Conservation (phyloP, 2,797 vertebrate species). For the Clarias laeviceps region DNA sequence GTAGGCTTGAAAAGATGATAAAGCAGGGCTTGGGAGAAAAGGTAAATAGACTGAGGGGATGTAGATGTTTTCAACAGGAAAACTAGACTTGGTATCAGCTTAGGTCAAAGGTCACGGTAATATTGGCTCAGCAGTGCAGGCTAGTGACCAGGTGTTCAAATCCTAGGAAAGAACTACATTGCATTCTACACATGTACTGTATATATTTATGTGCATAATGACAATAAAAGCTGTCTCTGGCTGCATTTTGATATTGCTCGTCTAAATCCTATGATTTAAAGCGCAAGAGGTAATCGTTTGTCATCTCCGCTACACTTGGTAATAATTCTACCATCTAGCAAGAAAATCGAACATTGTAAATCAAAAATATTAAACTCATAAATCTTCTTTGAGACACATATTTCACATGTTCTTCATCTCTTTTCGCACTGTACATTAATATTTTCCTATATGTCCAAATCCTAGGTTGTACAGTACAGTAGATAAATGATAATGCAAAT, state of each 20-base stretch:
- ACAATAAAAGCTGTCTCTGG: not conserved
- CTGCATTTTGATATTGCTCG: not conserved
- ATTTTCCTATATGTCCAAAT: not conserved
- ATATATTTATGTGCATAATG: not conserved
- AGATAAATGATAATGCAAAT: not conserved
- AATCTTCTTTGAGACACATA: not conserved
- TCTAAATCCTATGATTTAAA: conserved; percentile 19
- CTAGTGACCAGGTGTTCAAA: not conserved
- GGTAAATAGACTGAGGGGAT: not conserved
- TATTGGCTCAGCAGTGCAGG: not conserved
- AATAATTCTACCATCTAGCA: not conserved
- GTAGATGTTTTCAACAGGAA: not conserved
- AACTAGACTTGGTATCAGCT: not conserved
- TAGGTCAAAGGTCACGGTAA: not conserved
- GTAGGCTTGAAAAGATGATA: not conserved
- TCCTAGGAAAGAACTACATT: not conserved
- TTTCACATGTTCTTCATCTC: not conserved
- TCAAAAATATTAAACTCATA: not conserved
- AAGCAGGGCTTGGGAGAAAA: not conserved
- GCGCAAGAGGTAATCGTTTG: not conserved
- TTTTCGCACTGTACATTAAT: not conserved
- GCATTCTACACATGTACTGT: not conserved
- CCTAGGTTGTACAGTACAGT: not conserved
- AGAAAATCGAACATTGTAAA: not conserved
- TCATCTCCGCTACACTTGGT: not conserved